Conservation (phyloP, 2,113 vertebrate species). For the Dipodomys merriami region DNA sequence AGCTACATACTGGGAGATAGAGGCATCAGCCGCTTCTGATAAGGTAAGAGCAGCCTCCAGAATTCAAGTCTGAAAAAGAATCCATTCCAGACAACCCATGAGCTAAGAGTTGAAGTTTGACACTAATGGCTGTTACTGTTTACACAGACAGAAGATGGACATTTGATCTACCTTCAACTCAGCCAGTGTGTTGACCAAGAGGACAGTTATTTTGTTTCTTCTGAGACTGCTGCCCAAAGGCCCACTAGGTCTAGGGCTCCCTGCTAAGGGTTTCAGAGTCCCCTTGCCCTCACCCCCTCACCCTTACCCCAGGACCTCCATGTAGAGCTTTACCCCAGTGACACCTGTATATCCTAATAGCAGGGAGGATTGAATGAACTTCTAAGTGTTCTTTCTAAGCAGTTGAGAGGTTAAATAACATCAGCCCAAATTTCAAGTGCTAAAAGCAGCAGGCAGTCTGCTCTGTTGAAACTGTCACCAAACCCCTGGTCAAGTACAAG, state of each 20-base stretch:
- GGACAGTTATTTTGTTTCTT: background rate
- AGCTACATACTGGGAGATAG: background rate
- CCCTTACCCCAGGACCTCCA: too few relatives aligned
- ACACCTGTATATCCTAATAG: background rate
- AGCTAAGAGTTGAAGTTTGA: constrained; percentile 64
- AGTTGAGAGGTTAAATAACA: constrained; percentile 37
- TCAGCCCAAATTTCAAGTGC: background rate
- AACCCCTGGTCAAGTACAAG: background rate
- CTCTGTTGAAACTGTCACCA: background rate
- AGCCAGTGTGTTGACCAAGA: constrained; percentile 26
- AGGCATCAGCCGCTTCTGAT: background rate
- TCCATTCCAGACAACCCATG: background rate
- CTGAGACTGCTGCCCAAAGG: constrained; percentile 46
- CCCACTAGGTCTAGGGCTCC: background rate
- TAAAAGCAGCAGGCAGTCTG: constrained; percentile 34
- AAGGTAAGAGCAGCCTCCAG: background rate
- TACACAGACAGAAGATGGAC: constrained; percentile 71
- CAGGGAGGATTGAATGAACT: background rate
- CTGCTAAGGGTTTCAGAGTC: background rate
- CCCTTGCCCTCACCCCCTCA: too few relatives aligned
- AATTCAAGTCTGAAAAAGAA: constrained; percentile 26
- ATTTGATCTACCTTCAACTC: constrained; percentile 37
- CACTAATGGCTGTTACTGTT: constrained; percentile 21
- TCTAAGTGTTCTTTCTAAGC: constrained; percentile 13
- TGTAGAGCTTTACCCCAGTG: background rate